Conservation (phyloP, 2,888 invertebrate genomes). For the Drosophila multiciliata region DNA sequence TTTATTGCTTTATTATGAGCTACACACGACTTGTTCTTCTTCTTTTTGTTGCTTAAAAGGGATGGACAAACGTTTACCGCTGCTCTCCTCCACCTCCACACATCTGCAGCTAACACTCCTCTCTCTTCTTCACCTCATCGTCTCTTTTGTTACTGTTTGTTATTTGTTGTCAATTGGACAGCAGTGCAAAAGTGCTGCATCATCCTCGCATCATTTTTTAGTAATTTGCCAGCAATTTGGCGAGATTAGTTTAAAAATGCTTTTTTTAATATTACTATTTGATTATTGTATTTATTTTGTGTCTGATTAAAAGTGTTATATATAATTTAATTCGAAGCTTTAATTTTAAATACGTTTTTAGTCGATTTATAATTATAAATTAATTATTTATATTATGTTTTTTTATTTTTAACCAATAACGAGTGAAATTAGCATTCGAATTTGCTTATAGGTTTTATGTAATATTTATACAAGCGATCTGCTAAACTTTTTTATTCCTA, state of each 20-base stretch:
- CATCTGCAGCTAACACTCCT: not conserved
- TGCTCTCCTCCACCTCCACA: not conserved
- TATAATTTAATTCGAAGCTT: not conserved
- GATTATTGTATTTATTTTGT: not conserved
- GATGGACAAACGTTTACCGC: slow-evolving; percentile 15
- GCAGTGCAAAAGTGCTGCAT: slow-evolving; percentile 21
- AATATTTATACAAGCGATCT: too few species aligned
- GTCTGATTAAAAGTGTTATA: not conserved
- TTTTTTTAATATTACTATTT: slow-evolving; percentile 5
- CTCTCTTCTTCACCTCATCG: not conserved
- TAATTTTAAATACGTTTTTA: too few species aligned
- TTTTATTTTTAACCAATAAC: too few species aligned
- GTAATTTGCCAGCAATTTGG: slow-evolving; percentile 27
- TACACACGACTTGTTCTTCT: slow-evolving; percentile 21
- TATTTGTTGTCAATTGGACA: slow-evolving; percentile 19
- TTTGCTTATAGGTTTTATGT: too few species aligned
- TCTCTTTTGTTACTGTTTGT: slow-evolving; percentile 26
- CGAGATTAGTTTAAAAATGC: not conserved
- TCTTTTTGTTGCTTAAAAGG: slow-evolving; percentile 47
- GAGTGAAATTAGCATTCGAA: too few species aligned
- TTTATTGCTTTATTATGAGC: slow-evolving; percentile 80
- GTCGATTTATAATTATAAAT: too few species aligned
- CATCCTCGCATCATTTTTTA: slow-evolving; percentile 15
- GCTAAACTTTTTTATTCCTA: too few species aligned
- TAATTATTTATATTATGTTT: too few species aligned